Conservation (phyloP, 2,113 vertebrate genomes). For the Asarcornis scutulata region DNA sequence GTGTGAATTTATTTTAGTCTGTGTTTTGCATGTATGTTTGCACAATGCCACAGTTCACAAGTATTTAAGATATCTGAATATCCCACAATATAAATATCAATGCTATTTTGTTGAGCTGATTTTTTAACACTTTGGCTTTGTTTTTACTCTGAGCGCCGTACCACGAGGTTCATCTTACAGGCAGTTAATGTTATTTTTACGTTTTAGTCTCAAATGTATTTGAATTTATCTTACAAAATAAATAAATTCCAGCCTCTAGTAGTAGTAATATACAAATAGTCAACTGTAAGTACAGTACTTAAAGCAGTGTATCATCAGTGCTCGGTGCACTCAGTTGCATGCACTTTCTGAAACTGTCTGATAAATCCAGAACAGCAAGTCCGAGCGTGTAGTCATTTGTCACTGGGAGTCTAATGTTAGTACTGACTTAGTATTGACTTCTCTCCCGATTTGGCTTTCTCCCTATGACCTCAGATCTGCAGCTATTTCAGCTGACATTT, state of each 20-base stretch:
- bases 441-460: not conserved
- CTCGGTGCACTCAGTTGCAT: not conserved
- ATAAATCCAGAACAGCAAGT: not conserved
- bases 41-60: not conserved
- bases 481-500: conserved; percentile 49
- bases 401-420: conserved; percentile 42
- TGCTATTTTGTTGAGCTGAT: not conserved
- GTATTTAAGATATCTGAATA: not conserved
- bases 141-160: not conserved
- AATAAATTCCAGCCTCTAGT: not conserved
- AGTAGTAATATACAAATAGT: not conserved
- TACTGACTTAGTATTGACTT: conserved; percentile 26
- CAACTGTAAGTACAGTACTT: not conserved
- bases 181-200: not conserved
- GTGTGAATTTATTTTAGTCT: not conserved
- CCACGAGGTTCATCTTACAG: not conserved
- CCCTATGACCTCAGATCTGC: conserved; percentile 41
- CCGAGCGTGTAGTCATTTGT: not conserved
- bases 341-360: not conserved
- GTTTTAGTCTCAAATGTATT: not conserved
- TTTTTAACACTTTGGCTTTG: not conserved
- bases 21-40: not conserved
- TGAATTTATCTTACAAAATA: not conserved
- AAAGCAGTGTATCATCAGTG: not conserved
- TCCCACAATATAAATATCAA: not conserved